Evolutionary conservation across 2,888 invertebrate species (phyloP).

Genomic region (Agriopis leucophaearia): DNA sequence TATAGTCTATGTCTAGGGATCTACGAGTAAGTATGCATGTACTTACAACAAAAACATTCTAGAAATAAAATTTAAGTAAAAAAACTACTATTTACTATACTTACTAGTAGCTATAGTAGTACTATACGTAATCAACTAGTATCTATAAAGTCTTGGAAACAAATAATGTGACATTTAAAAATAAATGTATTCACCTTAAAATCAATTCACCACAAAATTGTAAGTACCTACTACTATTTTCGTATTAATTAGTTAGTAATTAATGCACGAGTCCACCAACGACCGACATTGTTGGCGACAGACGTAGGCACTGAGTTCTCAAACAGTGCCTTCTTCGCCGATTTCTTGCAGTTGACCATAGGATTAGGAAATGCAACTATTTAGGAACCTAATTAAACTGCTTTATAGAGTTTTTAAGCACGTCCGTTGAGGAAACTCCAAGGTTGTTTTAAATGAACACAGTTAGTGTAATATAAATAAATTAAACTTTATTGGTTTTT

Average conservation of each 20-base stretch:
- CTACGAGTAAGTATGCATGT: no score
- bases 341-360: background rate
- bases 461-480: no score
- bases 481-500: no score
- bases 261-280: background rate
- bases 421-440: conserved; percentile 10
- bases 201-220: background rate
- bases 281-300: background rate
- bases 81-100: no score
- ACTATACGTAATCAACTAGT: no score
- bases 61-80: no score
- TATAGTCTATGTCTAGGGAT: no score
- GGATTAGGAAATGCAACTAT: conserved; percentile 22
- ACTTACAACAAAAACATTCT: no score
- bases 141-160: no score
- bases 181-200: conserved; percentile 6
- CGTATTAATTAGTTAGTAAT: background rate
- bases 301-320: background rate
- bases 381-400: conserved; percentile 13
- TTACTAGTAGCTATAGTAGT: no score
- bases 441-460: conserved; percentile 2
- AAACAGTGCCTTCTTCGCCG: background rate
- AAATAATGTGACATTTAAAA: background rate
- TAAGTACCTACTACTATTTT: no score
- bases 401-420: conserved; percentile 5